phyloP scores from a whole-genome alignment of 2,113 vertebrate species.

The Corythornis madagascariensis region DNA sequence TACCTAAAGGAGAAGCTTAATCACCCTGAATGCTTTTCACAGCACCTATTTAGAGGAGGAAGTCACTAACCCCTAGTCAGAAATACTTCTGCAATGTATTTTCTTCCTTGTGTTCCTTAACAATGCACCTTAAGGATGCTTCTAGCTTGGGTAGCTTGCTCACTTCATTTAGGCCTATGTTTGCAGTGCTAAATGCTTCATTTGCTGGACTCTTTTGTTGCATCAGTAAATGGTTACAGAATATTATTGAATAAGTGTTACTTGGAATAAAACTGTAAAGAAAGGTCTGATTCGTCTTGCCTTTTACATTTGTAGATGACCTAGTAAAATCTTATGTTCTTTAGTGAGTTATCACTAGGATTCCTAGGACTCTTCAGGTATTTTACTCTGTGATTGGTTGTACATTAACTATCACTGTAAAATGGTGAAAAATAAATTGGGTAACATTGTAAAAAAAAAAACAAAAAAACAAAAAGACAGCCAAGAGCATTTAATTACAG shows the following conservation, averaged over 20 bases:
- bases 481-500: conserved; percentile 31
- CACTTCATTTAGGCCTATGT: background rate
- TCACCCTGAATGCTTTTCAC: background rate
- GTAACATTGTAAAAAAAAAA: background rate
- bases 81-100: background rate
- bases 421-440: background rate
- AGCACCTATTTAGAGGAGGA: background rate
- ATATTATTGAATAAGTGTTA: background rate
- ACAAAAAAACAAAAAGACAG: background rate
- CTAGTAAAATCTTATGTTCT: background rate
- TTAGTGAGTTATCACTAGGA: background rate
- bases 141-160: background rate
- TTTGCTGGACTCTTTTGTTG: background rate
- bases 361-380: background rate
- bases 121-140: background rate
- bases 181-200: background rate
- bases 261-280: background rate
- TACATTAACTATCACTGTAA: background rate
- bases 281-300: background rate
- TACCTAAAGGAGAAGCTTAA: background rate
- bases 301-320: background rate
- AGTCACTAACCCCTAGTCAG: background rate
- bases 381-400: background rate
- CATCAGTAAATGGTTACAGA: background rate
- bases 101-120: background rate